Base-by-base conservation (phyloP, 1,140 invertebrate species). In the Argopecten irradians region DNA sequence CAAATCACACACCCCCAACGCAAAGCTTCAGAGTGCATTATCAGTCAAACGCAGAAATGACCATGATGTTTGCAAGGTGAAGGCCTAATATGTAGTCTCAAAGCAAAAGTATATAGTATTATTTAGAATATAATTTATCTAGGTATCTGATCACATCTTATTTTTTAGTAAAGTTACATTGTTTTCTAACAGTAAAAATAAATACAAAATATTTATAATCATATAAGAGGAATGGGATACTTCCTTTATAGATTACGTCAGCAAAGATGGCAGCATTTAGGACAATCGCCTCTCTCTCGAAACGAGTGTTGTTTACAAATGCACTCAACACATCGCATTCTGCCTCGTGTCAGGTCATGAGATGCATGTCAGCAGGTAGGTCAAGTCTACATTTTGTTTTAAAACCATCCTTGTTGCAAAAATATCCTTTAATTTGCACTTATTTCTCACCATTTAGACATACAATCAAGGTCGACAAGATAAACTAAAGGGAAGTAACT, bases 341-440 rank as follows among this genome's bases (percentile, higher is more conserved):
- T 19, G 34, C 33, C 22, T 19, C 36, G 13, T 7, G 13, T 36
- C 34, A 86, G n/a, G 22, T 46, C 84, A 16, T 43, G 83, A 90
- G 91, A 88, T 92, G 87, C 43, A 92, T 92, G 91, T 88, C 92
- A 87, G 89, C 91, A 88, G 89, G 92, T 92, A 91, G 16, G 16
- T 41, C 14, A 0, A 9, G 32, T 13, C 22, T 84, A 3, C 22
- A 2, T 34, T 14, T 19, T 19, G 16, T 34, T 5, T 11, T 32
- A 35, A 35, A 84, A 19, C 14, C 34, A 33, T 35, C 83, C 9
- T 35, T 35, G 13, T 34, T 85, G 39, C 39, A 14, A 0, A 55
- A 19, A 2, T 55, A 55, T 19, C 7, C 3, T 11, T 71, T n/a
- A 28, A 22, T 28, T 28, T 39, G 13, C 5, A 13, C 5, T 13